Conservation (phyloP, 1,140 invertebrate genomes). For the Macrostomum lignano region DNA sequence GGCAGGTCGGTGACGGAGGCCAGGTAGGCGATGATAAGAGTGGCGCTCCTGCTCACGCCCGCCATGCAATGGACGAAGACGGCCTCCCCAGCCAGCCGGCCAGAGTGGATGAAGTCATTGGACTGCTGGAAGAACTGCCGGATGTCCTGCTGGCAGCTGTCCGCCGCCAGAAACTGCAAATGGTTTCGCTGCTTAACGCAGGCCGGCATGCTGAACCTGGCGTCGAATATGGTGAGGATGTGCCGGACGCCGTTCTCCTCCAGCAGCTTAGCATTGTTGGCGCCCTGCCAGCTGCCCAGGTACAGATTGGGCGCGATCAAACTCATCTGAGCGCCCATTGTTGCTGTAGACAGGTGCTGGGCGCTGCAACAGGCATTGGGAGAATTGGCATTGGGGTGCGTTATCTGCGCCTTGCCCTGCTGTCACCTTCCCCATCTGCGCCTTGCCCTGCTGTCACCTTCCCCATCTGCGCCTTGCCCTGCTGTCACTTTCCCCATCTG, state of each 20-base stretch:
- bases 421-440: no score
- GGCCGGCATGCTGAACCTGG: background rate
- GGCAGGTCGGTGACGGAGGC: no score
- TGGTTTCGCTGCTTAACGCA: background rate
- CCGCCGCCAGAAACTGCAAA: slow-evolving; percentile 36
- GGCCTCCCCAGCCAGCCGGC: slow-evolving; percentile 52
- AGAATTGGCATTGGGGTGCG: no score
- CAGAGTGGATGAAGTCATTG: slow-evolving; percentile 79
- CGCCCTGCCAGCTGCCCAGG: slow-evolving; percentile 41
- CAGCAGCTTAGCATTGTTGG: slow-evolving; percentile 57
- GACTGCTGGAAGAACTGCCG: slow-evolving; percentile 64
- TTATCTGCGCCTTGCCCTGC: no score
- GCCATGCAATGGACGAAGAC: slow-evolving; percentile 66
- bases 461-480: no score
- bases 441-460: no score
- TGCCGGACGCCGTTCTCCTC: slow-evolving; percentile 66
- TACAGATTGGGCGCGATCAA: slow-evolving; percentile 29
- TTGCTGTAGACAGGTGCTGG: no score
- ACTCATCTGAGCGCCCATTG: no score
- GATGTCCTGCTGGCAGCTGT: slow-evolving; percentile 65
- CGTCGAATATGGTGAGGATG: no score
- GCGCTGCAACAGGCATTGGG: no score
- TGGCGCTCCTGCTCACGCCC: slow-evolving; percentile 52
- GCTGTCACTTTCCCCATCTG: no score
- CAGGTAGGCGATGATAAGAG: slow-evolving; percentile 49